A percentile compares a stretch with the other conserved stretches of the same genome.
These are phyloP conservation scores for Odiellus spinosus DNA, from an alignment of 2,888 invertebrate species.

Conservation along the genomic window DNA sequence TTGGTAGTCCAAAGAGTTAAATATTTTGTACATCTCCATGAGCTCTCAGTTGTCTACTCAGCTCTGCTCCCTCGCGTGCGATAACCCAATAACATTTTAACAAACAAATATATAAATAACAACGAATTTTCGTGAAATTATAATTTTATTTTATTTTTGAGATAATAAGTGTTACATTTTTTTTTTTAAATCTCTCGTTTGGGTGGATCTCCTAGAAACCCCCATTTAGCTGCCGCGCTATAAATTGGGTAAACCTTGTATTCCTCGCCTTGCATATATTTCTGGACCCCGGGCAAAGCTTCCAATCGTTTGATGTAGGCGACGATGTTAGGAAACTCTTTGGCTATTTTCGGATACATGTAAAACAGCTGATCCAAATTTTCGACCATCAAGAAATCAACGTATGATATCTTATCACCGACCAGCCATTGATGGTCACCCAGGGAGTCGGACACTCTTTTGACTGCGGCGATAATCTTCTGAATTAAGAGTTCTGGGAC, in stretches of 20 bases:
- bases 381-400: conserved; percentile 19
- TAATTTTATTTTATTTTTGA: too few species aligned
- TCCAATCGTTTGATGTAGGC: conserved; percentile 16
- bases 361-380: conserved; percentile 14
- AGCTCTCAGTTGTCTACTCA: too few species aligned
- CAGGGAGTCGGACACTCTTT: conserved; percentile 10
- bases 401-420: conserved; percentile 13
- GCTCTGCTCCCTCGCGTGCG: too few species aligned
- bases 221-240: neutral
- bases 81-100: too few species aligned
- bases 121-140: too few species aligned
- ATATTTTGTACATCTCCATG: too few species aligned
- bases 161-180: too few species aligned
- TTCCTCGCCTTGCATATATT: conserved; percentile 9
- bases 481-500: too few species aligned
- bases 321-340: conserved; percentile 11
- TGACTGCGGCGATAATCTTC: conserved; percentile 4
- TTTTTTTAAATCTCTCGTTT: too few species aligned
- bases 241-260: conserved; percentile 14
- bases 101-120: too few species aligned
- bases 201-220: too few species aligned
- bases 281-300: conserved; percentile 13
- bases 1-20: too few species aligned
- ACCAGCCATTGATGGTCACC: conserved; percentile 3
- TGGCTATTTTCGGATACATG: conserved; percentile 9